A percentile compares a stretch with the other conserved stretches of the same genome.
Evolutionary conservation across 2,113 vertebrate genomes (phyloP).

Genomic region (Pedetes capensis): DNA sequence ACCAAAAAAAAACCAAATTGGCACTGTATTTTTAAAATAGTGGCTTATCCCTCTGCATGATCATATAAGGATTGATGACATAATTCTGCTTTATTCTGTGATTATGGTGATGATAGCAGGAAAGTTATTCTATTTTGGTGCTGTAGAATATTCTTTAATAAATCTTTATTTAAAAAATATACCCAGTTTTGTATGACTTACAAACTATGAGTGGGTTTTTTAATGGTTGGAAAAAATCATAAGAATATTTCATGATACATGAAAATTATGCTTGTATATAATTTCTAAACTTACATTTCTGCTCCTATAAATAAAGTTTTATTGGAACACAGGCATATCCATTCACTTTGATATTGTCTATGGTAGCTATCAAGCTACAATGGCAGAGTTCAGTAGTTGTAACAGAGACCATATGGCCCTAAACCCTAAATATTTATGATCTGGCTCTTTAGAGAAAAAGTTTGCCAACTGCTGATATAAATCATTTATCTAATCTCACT

Average conservation of each 20-base stretch:
- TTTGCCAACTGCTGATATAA: background rate
- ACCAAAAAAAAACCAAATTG: too few species aligned
- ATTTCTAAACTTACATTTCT: background rate
- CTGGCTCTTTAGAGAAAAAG: background rate
- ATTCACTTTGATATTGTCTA: background rate
- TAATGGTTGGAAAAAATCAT: background rate
- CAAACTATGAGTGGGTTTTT: background rate
- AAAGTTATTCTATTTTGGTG: slow-evolving; percentile 3
- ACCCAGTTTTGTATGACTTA: background rate
- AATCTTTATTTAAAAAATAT: background rate
- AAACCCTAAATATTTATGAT: background rate
- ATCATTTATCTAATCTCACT: slow-evolving; percentile 4
- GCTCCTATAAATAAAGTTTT: background rate
- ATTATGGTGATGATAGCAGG: background rate
- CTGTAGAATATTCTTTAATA: background rate
- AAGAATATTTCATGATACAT: background rate
- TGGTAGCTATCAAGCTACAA: background rate
- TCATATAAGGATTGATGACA: background rate
- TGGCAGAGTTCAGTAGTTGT: background rate
- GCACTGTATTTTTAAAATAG: background rate
- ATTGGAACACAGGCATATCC: background rate
- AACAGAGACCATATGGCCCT: background rate
- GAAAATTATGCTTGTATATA: background rate
- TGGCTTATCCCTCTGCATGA: background rate
- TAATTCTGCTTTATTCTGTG: background rate